Percentiles rank a stretch among this genome's conserved stretches.
These are phyloP conservation scores for Nothobranchius furzeri DNA, from an alignment of 2,113 vertebrate genomes.

Conservation along the genomic window DNA sequence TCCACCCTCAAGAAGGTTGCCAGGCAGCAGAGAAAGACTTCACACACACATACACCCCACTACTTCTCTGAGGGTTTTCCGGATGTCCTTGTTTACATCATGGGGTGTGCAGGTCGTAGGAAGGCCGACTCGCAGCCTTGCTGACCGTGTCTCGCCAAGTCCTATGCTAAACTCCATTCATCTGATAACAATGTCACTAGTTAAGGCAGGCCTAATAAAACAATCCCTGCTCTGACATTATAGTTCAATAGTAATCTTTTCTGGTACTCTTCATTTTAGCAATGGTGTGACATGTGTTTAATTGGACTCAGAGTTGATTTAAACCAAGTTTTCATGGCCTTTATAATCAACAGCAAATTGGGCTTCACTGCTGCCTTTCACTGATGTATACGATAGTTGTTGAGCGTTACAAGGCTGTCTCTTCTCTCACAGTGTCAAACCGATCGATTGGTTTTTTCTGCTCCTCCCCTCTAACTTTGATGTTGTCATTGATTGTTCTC, in stretches of 20 bases:
- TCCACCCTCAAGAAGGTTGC: slow-evolving; percentile 69
- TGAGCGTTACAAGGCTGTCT: slow-evolving; percentile 43
- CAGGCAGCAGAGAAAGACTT: slow-evolving; percentile 77
- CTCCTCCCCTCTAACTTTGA: slow-evolving; percentile 72
- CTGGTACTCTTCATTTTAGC: not conserved
- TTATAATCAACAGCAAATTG: slow-evolving; percentile 8
- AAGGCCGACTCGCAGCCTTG: slow-evolving; percentile 58
- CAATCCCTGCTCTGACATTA: not conserved
- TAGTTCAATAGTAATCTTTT: not conserved
- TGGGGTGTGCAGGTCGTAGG: slow-evolving; percentile 66
- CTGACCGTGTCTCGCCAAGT: slow-evolving; percentile 51
- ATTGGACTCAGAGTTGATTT: not conserved
- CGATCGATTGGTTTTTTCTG: slow-evolving; percentile 71
- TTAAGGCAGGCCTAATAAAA: slow-evolving; percentile 9
- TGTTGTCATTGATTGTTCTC: slow-evolving; percentile 74
- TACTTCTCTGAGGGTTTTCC: slow-evolving; percentile 74
- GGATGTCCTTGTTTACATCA: slow-evolving; percentile 80
- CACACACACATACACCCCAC: slow-evolving; percentile 69
- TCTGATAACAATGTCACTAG: slow-evolving; percentile 40
- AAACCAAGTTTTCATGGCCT: slow-evolving; percentile 1
- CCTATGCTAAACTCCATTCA: slow-evolving; percentile 53
- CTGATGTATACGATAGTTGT: slow-evolving; percentile 36
- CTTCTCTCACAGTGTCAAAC: slow-evolving; percentile 62
- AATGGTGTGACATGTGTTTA: not conserved
- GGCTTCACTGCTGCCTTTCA: slow-evolving; percentile 22